Conservation (phyloP, 2,113 vertebrate genomes). For the Hypomesus transpacificus region DNA sequence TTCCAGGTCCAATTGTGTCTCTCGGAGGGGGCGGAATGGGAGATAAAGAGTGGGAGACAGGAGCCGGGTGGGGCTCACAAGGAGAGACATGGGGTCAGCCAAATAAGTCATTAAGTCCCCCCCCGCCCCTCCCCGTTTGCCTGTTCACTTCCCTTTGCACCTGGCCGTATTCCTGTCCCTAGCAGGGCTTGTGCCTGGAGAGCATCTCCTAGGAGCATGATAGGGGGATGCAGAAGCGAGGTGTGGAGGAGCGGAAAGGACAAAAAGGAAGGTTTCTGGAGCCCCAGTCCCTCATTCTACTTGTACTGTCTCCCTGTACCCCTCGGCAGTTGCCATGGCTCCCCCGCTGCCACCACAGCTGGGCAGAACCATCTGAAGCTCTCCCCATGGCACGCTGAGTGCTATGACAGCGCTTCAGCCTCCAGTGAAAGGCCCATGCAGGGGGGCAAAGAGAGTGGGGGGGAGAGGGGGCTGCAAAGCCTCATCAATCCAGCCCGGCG, state of each 20-base stretch:
- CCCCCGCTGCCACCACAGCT: constrained; percentile 39
- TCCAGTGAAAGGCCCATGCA: constrained; percentile 5
- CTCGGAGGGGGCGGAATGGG: neutral
- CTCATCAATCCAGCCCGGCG: neutral
- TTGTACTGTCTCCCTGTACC: constrained; percentile 13
- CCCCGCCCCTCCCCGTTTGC: constrained; percentile 13
- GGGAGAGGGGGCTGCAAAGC: constrained; percentile 22
- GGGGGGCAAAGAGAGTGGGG: constrained; percentile 1
- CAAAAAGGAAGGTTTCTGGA: constrained; percentile 21
- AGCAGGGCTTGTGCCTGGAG: constrained; percentile 30
- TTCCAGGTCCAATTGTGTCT: constrained; percentile 49
- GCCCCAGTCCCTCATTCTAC: constrained; percentile 35
- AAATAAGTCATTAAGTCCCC: constrained; percentile 18
- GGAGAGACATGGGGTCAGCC: constrained; percentile 7
- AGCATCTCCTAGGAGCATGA: constrained; percentile 29
- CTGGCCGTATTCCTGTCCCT: neutral
- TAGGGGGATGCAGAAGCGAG: constrained; percentile 13
- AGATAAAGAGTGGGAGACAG: constrained; percentile 6
- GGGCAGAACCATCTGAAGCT: constrained; percentile 37
- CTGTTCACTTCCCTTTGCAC: neutral
- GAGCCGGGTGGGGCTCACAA: neutral
- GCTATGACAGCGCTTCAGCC: constrained; percentile 11
- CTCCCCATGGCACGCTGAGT: constrained; percentile 22
- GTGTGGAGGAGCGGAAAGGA: neutral
- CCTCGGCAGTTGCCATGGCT: constrained; percentile 31